phyloP scores from a whole-genome alignment of 2,797 vertebrate species.

The Brachymystax lenok region DNA sequence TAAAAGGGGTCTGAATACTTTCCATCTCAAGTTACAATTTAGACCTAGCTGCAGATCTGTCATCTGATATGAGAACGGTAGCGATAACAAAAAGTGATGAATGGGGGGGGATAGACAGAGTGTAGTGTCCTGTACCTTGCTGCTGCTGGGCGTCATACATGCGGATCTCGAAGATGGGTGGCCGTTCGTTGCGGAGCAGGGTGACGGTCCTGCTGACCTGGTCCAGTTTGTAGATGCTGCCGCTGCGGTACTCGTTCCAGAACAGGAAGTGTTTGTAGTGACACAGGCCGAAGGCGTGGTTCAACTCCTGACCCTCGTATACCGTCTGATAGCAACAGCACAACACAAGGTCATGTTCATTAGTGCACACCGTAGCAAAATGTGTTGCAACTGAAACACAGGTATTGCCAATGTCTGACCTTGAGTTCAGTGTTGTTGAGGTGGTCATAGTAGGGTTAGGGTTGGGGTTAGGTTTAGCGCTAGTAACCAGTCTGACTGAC shows the following conservation, averaged over 20 bases:
- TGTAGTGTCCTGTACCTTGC: slow-evolving; percentile 78
- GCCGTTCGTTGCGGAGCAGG: slow-evolving; percentile 89
- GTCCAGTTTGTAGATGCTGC: slow-evolving; percentile 92
- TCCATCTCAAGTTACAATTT: too few relatives aligned
- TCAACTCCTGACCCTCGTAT: slow-evolving; percentile 92
- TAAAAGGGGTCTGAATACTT: too few relatives aligned
- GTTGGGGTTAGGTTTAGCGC: too few relatives aligned
- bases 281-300: slow-evolving; percentile 93
- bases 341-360: not conserved
- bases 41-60: too few relatives aligned
- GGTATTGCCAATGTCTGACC: too few relatives aligned
- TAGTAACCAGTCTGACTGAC: slow-evolving; percentile 55
- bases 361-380: too few relatives aligned
- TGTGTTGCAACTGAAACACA: too few relatives aligned
- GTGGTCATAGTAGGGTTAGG: not conserved
- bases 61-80: not conserved
- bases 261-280: slow-evolving; percentile 94
- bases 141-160: slow-evolving; percentile 97
- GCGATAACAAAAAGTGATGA: not conserved
- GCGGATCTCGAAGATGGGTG: slow-evolving; percentile 96
- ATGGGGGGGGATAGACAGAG: not conserved
- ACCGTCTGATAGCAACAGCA: slow-evolving; percentile 78
- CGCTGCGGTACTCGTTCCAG: slow-evolving; percentile 97
- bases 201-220: slow-evolving; percentile 80
- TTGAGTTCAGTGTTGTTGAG: too few relatives aligned